A percentile compares a stretch with the other conserved stretches of the same genome.
Conservation (phyloP, 2,797 vertebrate species). For the Galaxias olidus region DNA sequence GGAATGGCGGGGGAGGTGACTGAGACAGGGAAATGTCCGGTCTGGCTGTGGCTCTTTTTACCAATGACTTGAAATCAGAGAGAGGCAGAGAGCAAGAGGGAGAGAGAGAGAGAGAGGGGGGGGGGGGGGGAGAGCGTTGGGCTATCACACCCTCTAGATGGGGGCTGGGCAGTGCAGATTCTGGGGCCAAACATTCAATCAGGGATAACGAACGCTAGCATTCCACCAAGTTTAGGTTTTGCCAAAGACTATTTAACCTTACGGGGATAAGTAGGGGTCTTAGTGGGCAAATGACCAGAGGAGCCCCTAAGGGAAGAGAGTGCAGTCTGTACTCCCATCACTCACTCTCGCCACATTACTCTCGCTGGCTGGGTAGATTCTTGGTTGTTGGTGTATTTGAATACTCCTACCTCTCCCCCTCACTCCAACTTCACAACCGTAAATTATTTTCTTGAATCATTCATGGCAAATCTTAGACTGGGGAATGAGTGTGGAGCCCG, state of each 20-base stretch:
- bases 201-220: no score
- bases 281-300: not conserved
- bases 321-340: no score
- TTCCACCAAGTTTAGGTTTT: no score
- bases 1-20: constrained; percentile 54
- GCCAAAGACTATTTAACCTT: no score
- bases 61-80: constrained; percentile 37
- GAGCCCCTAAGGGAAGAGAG: not conserved
- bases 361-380: not conserved
- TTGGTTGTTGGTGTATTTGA: no score
- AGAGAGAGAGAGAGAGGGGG: constrained; percentile 41
- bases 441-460: constrained; percentile 41
- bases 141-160: no score
- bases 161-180: no score
- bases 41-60: constrained; percentile 49
- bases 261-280: not conserved
- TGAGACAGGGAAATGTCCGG: constrained; percentile 44
- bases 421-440: constrained; percentile 12
- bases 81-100: constrained; percentile 18
- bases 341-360: not conserved
- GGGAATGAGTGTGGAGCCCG: constrained; percentile 18
- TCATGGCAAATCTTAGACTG: constrained; percentile 24
- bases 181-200: no score
- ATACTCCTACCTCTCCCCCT: not conserved
- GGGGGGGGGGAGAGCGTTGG: constrained; percentile 30